Percentiles rank a stretch among this genome's conserved stretches.
Conservation (phyloP, 1,140 invertebrate species). For the Bradysia coprophila region DNA sequence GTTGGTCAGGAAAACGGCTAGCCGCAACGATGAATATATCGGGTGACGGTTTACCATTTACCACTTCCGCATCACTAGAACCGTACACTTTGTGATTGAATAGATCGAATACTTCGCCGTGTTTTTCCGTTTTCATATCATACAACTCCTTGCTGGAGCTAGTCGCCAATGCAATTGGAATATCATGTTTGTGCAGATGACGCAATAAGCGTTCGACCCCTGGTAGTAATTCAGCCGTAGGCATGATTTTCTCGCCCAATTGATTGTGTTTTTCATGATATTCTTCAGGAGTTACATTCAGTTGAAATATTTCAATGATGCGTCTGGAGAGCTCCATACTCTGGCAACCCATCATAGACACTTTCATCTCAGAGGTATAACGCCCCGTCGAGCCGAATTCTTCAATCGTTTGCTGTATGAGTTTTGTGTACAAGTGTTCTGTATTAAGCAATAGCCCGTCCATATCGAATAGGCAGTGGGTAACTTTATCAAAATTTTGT, state of each 20-base stretch:
- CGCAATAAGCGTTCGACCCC: conserved; percentile 64
- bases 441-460: not conserved
- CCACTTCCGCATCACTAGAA: conserved; percentile 73
- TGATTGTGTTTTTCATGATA: not conserved
- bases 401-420: not conserved
- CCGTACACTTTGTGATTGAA: conserved; percentile 75
- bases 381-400: too few relatives aligned
- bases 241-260: not conserved
- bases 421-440: not conserved
- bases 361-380: too few relatives aligned
- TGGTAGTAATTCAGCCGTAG: conserved; percentile 13
- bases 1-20: conserved; percentile 53
- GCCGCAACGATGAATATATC: conserved; percentile 84
- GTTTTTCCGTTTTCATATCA: conserved; percentile 56
- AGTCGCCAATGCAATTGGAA: conserved; percentile 79
- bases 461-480: too few relatives aligned
- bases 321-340: not conserved
- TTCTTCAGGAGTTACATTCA: not conserved
- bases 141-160: conserved; percentile 65
- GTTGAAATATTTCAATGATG: not conserved
- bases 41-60: conserved; percentile 78
- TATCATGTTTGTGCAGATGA: conserved; percentile 56
- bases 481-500: too few relatives aligned
- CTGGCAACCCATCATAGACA: too few relatives aligned
- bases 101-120: conserved; percentile 49